Evolutionary conservation across 2,113 vertebrate species (phyloP).

Genomic region (Actenoides lindsayi): DNA sequence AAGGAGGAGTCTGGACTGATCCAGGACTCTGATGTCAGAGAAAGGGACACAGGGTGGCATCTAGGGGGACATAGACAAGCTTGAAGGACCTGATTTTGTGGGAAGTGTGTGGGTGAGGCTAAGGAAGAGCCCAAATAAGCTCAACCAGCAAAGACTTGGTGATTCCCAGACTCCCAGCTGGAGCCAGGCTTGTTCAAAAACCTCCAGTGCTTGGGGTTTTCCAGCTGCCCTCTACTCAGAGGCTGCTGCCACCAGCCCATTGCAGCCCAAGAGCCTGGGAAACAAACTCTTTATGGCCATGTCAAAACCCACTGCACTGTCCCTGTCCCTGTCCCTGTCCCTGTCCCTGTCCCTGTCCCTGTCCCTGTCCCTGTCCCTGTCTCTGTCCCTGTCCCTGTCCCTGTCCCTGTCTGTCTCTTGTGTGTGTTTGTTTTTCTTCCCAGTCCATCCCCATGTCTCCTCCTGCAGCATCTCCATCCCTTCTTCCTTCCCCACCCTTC

Average conservation of each 20-base stretch:
- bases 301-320: neutral
- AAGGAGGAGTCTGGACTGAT: neutral
- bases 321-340: neutral
- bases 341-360: neutral
- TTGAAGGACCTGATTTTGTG: neutral
- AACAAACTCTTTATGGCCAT: neutral
- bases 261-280: neutral
- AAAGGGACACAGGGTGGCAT: fast-evolving
- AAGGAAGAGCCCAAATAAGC: neutral
- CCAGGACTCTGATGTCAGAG: neutral
- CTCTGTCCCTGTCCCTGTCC: no score
- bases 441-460: fast-evolving
- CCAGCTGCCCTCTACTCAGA: neutral
- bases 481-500: neutral
- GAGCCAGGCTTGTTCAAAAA: neutral
- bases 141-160: neutral
- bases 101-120: neutral
- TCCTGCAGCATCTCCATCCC: neutral
- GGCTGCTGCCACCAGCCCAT: neutral
- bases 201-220: neutral
- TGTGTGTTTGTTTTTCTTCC: fast-evolving
- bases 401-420: neutral
- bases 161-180: neutral
- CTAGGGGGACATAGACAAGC: neutral
- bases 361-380: neutral